Base-by-base conservation (phyloP, 2,888 invertebrate genomes). In the Balanococcus diminutus region DNA sequence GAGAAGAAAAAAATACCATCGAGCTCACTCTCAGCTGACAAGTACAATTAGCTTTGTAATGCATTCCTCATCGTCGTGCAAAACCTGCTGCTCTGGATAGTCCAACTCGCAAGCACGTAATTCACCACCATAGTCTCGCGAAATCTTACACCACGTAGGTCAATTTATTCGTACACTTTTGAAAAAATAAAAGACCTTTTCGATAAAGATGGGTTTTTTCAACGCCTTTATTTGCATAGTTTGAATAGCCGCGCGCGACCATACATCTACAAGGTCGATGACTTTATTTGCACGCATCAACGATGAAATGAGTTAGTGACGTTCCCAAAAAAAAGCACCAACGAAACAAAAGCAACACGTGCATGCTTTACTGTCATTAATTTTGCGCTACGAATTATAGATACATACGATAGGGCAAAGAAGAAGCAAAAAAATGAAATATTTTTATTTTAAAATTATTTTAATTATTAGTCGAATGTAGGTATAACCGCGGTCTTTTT, bases 201-300 rank as follows among this genome's bases (percentile, higher is more conserved):
- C 22, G 19, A 6, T n/a, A n/a, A n/a, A n/a, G n/a, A n/a, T 8
- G 9, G 22, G 5, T 56, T 22, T 56, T 56, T 56, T 46, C 8
- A 56, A 22, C 9, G 8, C 22, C 22, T 67, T 19, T 67, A 67
- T 67, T 67, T 67, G 67, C 67, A 67, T 67, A 67, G 67, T 5
- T 67, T 67, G 67, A 67, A 67, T 67, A 28, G 67, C 28, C 67
- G 11, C 67, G 14, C 19, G 56, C 56, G 22, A 56, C 46, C 46
- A 46, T n/a, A 46, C 42, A 2, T 0, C 42, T 22, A 67, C 67
- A 67, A 67, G 67, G 67, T 67, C 67, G 67, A 67, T 67, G 67
- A 67, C 67, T 67, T 28, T 67, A 67, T 67, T 67, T 67, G 67
- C 67, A 67, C 67, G 67, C 67, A 67, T 67, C 67, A 67, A 67